Percentiles rank a stretch among this genome's conserved stretches.
These are phyloP conservation scores for Corythornis cristatus DNA, from an alignment of 2,113 vertebrate species.

Conservation along the genomic window DNA sequence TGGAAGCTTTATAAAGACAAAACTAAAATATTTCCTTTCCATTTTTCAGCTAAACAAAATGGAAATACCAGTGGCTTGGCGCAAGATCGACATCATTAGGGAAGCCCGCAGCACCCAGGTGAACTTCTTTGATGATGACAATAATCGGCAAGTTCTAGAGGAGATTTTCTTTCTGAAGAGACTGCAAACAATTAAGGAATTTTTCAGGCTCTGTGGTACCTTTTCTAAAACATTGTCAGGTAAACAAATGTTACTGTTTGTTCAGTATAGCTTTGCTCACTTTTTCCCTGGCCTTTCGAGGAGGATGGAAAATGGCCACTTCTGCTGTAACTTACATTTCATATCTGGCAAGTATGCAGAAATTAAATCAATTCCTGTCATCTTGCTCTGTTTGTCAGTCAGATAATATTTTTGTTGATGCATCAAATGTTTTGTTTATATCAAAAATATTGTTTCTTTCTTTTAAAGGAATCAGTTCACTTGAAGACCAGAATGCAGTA, in stretches of 20 bases:
- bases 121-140: constrained; percentile 89
- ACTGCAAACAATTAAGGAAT: constrained; percentile 94
- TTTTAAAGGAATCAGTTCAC: constrained; percentile 74
- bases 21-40: neutral
- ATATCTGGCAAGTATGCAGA: neutral
- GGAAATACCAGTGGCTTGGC: constrained; percentile 92
- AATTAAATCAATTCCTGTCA: neutral
- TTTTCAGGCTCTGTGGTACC: constrained; percentile 92
- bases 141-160: constrained; percentile 89
- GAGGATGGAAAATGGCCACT: neutral
- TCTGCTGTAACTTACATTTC: neutral
- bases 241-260: constrained; percentile 55
- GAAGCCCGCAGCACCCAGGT: constrained; percentile 91
- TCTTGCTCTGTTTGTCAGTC: neutral
- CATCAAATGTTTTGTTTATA: neutral
- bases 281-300: neutral
- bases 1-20: neutral
- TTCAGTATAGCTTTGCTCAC: neutral
- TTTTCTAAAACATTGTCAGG: constrained; percentile 94
- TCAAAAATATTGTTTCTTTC: constrained; percentile 3
- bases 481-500: constrained; percentile 85
- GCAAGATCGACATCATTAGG: constrained; percentile 92
- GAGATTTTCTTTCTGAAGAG: constrained; percentile 97
- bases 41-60: constrained; percentile 87
- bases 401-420: neutral